phyloP scores from a whole-genome alignment of 2,113 vertebrate genomes.

The Lanius collurio region DNA sequence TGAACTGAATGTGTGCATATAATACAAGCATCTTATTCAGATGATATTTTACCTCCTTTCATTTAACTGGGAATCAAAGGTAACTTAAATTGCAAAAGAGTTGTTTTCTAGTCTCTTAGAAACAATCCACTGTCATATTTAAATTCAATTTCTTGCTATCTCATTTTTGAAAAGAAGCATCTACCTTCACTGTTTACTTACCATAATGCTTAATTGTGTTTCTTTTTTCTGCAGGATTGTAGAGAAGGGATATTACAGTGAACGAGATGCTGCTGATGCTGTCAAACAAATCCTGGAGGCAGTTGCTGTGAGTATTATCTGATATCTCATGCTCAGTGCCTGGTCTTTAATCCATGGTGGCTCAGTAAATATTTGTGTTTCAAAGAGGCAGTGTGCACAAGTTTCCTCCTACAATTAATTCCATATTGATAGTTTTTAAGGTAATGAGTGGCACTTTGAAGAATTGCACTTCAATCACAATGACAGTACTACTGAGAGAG shows the following conservation, averaged over 20 bases:
- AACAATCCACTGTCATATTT: neutral
- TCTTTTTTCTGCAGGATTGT: slow-evolving; percentile 80
- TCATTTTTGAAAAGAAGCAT: neutral
- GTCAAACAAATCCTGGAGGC: slow-evolving; percentile 89
- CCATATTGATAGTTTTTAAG: neutral
- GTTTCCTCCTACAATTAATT: neutral
- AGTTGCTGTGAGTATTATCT: slow-evolving; percentile 82
- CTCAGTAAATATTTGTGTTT: neutral
- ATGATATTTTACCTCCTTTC: neutral
- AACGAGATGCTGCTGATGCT: slow-evolving; percentile 86
- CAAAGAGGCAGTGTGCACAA: neutral
- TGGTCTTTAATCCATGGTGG: neutral
- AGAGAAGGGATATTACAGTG: slow-evolving; percentile 89
- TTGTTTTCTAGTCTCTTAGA: neutral
- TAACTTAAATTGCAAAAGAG: neutral
- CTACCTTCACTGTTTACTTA: neutral
- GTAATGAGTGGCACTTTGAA: neutral
- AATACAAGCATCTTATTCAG: neutral
- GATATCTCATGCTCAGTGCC: neutral
- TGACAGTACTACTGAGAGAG: neutral
- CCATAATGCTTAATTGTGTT: neutral
- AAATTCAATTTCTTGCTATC: neutral
- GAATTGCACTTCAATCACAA: neutral
- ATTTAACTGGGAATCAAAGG: neutral
- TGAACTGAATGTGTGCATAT: neutral